A percentile compares a stretch with the other conserved stretches of the same genome.
Evolutionary conservation across 2,797 vertebrate species (phyloP).

Genomic region (Halcyon chelicuti): DNA sequence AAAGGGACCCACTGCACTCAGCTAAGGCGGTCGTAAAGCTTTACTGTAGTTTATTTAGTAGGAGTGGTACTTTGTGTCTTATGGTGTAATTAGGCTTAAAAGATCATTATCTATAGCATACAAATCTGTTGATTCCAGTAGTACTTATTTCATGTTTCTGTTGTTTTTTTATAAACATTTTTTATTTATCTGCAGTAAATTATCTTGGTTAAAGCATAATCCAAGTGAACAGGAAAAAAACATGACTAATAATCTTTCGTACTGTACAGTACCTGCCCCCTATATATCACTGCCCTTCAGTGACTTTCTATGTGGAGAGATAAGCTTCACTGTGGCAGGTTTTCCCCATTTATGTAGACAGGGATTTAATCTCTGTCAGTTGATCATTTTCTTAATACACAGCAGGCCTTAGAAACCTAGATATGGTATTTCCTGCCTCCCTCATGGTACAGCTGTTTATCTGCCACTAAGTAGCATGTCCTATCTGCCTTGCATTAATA

Average conservation of each 20-base stretch:
- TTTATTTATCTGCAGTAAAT: not conserved
- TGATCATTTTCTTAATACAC: constrained; percentile 62
- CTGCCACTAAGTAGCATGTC: constrained; percentile 37
- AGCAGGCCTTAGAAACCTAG: constrained; percentile 22
- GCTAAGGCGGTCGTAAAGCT: not conserved
- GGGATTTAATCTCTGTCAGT: constrained; percentile 35
- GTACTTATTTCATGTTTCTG: not conserved
- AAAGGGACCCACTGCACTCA: not conserved
- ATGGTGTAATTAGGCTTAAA: not conserved
- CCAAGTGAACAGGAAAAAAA: not conserved
- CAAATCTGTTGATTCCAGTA: not conserved
- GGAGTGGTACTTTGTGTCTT: not conserved
- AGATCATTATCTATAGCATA: not conserved
- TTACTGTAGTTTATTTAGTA: not conserved
- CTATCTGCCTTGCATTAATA: not conserved
- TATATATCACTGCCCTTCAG: not conserved
- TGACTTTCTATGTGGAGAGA: not conserved
- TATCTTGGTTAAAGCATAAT: not conserved
- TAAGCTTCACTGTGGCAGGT: not conserved
- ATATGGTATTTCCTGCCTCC: not conserved
- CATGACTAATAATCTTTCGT: not conserved
- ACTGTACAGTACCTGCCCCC: not conserved
- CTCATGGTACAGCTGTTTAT: constrained; percentile 41
- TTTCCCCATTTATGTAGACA: not conserved
- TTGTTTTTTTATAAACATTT: not conserved